Base-by-base conservation (phyloP, 2,888 invertebrate species). In the Sarcophaga rosellei region DNA sequence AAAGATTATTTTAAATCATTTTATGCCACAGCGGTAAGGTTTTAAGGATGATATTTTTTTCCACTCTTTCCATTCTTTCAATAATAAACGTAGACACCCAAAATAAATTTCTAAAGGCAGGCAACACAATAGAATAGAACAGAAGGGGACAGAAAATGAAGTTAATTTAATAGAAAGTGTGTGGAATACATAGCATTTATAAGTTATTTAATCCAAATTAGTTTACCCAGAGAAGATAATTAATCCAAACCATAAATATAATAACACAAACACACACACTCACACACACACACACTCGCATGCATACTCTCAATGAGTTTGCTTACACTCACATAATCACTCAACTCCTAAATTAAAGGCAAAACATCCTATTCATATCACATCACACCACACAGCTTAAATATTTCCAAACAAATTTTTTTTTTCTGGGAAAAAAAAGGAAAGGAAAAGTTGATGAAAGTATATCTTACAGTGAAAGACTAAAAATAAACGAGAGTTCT, bases 171-270 rank as follows among this genome's bases (percentile, higher is more conserved):
- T 12, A 15, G 53, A 15, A 53, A 53, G 53, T 53, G 17, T 53
- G 15, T 53, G 12, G 53, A 12, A 65, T 1, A 81, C 11, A 21
- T 45, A 68, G 2, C 2, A 59, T 70, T 53, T 47, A 68, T 75
- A 61, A 53, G 77, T 73, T 80, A 80, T 74, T 76, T 72, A 81
- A 83, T 65, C 74, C 73, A 75, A 86, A 86, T 84, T 84, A 86
- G 81, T 86, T 81, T 81, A 69, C 73, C 74, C 63, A 68, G 72
- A 68, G 72, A 81, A 84, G 21, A 75, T 84, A 84, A 84, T 81
- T 86, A 78, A 81, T 74, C 77, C 78, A n/a, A 84, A 59, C 77
- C 69, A 81, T 78, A 84, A 84, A 78, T 81, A 76, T 72, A 45
- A 61, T 10, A 68, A 59, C 53, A 63, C 25, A 47, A 15, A n/a